These are phyloP conservation scores for Acrossocheilus fasciatus DNA, from an alignment of 2,797 vertebrate genomes.

Conservation along the genomic window DNA sequence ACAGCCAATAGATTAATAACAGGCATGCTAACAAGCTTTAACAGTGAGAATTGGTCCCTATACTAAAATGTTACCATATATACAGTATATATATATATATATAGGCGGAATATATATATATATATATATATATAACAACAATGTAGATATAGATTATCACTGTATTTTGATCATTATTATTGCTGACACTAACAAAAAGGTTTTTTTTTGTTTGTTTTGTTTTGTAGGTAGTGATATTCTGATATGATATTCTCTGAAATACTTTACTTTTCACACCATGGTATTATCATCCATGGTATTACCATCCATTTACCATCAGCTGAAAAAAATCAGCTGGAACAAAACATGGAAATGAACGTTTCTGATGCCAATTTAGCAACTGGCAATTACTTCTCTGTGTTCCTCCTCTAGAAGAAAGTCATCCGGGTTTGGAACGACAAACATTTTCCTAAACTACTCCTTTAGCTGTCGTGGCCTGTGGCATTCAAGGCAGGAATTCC, in stretches of 20 bases:
- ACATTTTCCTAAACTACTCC: slow-evolving; percentile 17
- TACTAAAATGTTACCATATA: too few relatives aligned
- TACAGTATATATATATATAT: too few relatives aligned
- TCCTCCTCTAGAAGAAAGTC: background rate
- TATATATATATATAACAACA: too few relatives aligned
- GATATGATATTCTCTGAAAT: background rate
- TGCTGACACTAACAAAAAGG: too few relatives aligned
- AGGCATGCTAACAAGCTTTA: too few relatives aligned
- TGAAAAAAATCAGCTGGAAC: background rate
- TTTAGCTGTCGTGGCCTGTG: slow-evolving; percentile 1
- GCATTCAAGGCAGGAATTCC: slow-evolving; percentile 42
- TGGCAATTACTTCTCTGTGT: background rate
- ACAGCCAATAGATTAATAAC: too few relatives aligned
- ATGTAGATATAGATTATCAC: background rate
- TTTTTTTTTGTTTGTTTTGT: too few relatives aligned
- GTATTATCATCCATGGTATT: background rate
- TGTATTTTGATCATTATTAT: background rate
- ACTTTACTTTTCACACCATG: background rate
- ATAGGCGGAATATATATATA: too few relatives aligned
- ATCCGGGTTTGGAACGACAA: background rate
- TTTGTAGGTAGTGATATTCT: background rate
- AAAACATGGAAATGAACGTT: background rate
- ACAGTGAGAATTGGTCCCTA: too few relatives aligned
- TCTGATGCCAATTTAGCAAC: background rate
- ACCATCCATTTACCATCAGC: background rate